Evolutionary conservation across 2,797 vertebrate genomes (phyloP).

Genomic region (Pseudomugil tenellus): DNA sequence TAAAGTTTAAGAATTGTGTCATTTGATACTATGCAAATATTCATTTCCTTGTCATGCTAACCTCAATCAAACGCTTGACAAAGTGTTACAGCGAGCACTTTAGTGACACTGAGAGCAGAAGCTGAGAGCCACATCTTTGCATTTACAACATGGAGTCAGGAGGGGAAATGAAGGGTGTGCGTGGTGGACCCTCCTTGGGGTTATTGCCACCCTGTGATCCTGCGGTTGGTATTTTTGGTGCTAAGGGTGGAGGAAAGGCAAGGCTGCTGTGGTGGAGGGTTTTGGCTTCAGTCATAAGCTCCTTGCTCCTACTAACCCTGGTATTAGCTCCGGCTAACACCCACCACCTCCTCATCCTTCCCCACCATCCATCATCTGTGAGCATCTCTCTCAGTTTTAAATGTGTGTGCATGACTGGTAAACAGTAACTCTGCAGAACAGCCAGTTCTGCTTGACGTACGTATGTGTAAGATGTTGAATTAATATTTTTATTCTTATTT

Average conservation of each 20-base stretch:
- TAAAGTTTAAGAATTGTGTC: constrained; percentile 19
- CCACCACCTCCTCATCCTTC: constrained; percentile 31
- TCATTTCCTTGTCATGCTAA: constrained; percentile 36
- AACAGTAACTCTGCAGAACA: constrained; percentile 47
- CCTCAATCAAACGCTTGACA: constrained; percentile 52
- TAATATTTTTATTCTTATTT: constrained; percentile 47
- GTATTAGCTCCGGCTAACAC: constrained; percentile 62
- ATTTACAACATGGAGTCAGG: constrained; percentile 15
- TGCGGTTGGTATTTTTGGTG: constrained; percentile 60
- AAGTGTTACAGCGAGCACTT: constrained; percentile 72
- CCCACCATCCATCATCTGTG: constrained; percentile 36
- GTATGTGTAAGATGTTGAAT: constrained; percentile 58
- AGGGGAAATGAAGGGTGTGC: constrained; percentile 16
- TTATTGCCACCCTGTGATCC: constrained; percentile 50
- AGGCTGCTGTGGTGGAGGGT: constrained; percentile 61
- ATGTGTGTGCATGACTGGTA: constrained; percentile 33
- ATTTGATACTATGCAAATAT: constrained; percentile 41
- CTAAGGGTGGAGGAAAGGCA: constrained; percentile 57
- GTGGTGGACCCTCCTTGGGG: constrained; percentile 25
- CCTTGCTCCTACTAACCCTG: constrained; percentile 42
- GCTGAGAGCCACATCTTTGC: constrained; percentile 36
- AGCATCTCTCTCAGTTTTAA: constrained; percentile 37
- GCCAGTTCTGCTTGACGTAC: constrained; percentile 60
- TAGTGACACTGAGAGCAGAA: constrained; percentile 49
- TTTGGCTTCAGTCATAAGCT: constrained; percentile 38